Evolutionary conservation across 2,113 vertebrate genomes (phyloP).

Genomic region (Rissa tridactyla): DNA sequence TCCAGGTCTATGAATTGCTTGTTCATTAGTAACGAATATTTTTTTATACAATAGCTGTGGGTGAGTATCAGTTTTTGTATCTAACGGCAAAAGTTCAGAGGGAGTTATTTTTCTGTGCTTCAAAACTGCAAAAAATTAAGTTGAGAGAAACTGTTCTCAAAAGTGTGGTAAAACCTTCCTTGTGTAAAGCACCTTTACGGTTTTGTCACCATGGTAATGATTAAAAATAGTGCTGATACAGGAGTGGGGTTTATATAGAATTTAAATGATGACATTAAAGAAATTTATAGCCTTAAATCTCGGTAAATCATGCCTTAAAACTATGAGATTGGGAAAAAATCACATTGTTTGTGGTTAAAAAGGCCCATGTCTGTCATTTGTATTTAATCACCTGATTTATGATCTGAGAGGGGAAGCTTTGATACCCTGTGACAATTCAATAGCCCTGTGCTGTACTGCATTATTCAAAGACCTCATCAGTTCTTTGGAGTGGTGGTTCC

Average conservation of each 20-base stretch:
- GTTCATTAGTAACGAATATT: not conserved
- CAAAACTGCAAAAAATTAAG: not conserved
- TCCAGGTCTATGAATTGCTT: not conserved
- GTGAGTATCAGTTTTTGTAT: not conserved
- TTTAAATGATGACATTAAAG: conserved; percentile 14
- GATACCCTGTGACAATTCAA: not conserved
- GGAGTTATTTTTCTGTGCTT: not conserved
- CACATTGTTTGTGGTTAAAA: not conserved
- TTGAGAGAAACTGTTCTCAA: not conserved
- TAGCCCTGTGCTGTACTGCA: not conserved
- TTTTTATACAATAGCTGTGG: not conserved
- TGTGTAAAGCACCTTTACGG: conserved; percentile 45
- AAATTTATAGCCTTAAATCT: conserved; percentile 15
- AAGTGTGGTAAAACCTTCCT: conserved; percentile 23
- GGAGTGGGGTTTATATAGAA: conserved; percentile 28
- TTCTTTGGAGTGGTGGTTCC: not conserved
- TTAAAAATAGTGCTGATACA: conserved; percentile 62
- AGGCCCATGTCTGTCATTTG: not conserved
- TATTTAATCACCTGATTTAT: conserved; percentile 4
- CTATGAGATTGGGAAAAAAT: not conserved
- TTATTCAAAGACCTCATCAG: not conserved
- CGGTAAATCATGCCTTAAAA: not conserved
- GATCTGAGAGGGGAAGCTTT: not conserved
- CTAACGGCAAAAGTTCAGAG: not conserved
- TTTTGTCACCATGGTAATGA: conserved; percentile 55